Percentiles rank a stretch among this genome's conserved stretches.
Conservation (phyloP, 2,797 vertebrate genomes). For the Oophaga sylvatica region DNA sequence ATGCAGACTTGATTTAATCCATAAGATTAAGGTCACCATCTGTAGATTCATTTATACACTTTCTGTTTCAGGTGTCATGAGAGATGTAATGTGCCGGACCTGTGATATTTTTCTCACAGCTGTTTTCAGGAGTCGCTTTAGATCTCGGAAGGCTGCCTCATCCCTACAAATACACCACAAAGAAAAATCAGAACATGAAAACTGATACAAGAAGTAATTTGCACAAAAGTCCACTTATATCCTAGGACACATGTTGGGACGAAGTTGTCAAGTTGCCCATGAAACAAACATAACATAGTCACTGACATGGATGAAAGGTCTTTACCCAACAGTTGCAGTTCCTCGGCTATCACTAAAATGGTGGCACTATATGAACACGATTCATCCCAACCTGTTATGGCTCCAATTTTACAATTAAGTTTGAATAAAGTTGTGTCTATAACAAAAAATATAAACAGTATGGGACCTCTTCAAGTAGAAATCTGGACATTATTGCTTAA, state of each 20-base stretch:
- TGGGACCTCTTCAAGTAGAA: too few species aligned
- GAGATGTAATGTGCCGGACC: conserved; percentile 70
- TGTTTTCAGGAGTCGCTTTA: conserved; percentile 73
- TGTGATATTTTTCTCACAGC: conserved; percentile 75
- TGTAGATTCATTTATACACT: conserved; percentile 62
- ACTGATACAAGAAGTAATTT: neutral
- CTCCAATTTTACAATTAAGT: neutral
- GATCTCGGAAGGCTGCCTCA: conserved; percentile 63
- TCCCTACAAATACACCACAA: conserved; percentile 48
- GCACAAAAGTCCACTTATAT: neutral
- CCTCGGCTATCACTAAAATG: neutral
- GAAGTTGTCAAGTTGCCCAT: neutral
- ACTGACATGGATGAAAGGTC: neutral
- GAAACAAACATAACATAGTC: neutral
- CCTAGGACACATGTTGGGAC: neutral
- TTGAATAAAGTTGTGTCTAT: neutral
- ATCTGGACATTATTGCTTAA: too few species aligned
- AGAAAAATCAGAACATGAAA: neutral
- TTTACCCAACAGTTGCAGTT: neutral
- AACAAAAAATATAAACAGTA: too few species aligned
- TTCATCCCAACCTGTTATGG: neutral
- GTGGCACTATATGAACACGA: neutral
- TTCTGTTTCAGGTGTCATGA: conserved; percentile 65
- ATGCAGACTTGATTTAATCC: conserved; percentile 72
- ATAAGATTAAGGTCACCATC: conserved; percentile 71